phyloP scores from a whole-genome alignment of 2,888 invertebrate genomes.

The Ferrisia virgata region DNA sequence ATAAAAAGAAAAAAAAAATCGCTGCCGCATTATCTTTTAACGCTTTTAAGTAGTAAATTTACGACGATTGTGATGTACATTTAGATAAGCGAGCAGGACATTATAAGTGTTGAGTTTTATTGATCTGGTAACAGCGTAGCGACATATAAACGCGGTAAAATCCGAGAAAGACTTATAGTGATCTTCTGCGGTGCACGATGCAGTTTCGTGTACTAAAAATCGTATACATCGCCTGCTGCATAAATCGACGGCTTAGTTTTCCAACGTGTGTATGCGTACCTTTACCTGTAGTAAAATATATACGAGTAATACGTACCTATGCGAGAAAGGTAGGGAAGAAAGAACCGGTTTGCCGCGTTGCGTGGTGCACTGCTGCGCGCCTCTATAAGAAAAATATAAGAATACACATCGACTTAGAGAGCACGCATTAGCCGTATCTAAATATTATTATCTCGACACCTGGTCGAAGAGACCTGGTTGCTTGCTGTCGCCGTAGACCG shows the following conservation, averaged over 20 bases:
- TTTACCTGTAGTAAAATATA: neutral
- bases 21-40: neutral
- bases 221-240: neutral
- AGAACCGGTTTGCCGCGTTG: conserved; percentile 25
- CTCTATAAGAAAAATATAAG: neutral
- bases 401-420: neutral
- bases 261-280: neutral
- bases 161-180: neutral
- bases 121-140: neutral
- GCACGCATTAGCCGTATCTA: conserved; percentile 43
- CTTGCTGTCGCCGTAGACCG: neutral
- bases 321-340: neutral
- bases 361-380: neutral
- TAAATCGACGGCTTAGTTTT: neutral
- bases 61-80: neutral
- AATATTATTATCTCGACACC: conserved; percentile 43
- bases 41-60: conserved; percentile 25
- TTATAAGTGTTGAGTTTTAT: conserved; percentile 7
- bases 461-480: conserved; percentile 10
- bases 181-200: neutral
- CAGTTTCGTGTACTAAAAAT: neutral
- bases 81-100: conserved; percentile 1
- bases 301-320: neutral
- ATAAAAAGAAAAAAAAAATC: too few species aligned
- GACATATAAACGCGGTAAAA: neutral